Base-by-base conservation (phyloP, 2,113 vertebrate species). In the Rousettus leschenaultii region DNA sequence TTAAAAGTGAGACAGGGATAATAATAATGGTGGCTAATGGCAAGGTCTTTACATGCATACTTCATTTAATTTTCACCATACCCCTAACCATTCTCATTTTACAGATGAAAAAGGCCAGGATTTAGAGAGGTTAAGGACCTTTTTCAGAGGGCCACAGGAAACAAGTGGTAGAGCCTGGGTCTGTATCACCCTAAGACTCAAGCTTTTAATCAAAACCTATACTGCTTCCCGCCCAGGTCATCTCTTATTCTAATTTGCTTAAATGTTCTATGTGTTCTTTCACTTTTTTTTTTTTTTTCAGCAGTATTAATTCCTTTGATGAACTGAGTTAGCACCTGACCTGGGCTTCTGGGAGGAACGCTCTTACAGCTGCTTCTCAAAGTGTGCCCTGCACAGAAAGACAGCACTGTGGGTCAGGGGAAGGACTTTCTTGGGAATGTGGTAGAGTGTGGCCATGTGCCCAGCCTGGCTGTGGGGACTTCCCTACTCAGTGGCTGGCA, bases 401-500 rank as follows among this genome's bases (percentile, higher is more conserved):
- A 33, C 12, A 26, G 28, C 38, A 51, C 65, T 33, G 30, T 11
- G 40, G 78, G 63, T 57, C 79, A n/a, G 26, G 63, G 28, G 40
- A 24, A 86, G 11, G 84, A 79, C 66, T 71, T 95, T 82, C 68
- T 40, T 26, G 43, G 89, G 83, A 79, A 71, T 16, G 4, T 3
- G 16, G 82, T 68, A 28, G 35, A 83, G 24, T 26, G 48, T 96
- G 95, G 95, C 92, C 10, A 9, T 12, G 38, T 93, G 92, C 95
- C 96, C 87, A 75, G 70, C 24, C 75, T 28, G 71, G 70, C 95
- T 92, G 51, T 0, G 4, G 87, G 86, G 95, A 95, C 75, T 43
- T 79, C 92, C 85, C 84, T 95, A 65, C 84, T 89, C 89, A 92
- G 97, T 3, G 6, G 78, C 92, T 96, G 92, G 38, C 70, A 92